phyloP scores from a whole-genome alignment of 1,140 invertebrate species.

The Vanessa tameamea region DNA sequence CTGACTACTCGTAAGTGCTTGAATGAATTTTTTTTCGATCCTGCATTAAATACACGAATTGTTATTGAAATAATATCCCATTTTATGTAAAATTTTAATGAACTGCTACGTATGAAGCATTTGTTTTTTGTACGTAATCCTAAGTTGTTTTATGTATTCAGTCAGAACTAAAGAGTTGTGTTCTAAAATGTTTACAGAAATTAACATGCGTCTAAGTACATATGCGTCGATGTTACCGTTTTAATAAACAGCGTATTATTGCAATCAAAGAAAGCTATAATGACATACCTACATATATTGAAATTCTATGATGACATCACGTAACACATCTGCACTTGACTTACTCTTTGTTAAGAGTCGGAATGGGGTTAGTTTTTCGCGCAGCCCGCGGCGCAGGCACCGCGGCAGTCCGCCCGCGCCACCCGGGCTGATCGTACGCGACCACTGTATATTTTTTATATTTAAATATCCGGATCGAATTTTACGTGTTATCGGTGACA shows the following conservation, averaged over 20 bases:
- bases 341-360: constrained; percentile 52
- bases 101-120: no score
- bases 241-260: not conserved
- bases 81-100: no score
- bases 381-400: constrained; percentile 54
- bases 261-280: not conserved
- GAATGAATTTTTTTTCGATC: no score
- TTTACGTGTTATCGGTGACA: constrained; percentile 33
- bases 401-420: constrained; percentile 59
- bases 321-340: constrained; percentile 46
- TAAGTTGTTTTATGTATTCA: no score
- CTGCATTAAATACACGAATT: no score
- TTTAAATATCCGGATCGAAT: constrained; percentile 23
- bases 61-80: no score
- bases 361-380: constrained; percentile 55
- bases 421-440: constrained; percentile 46
- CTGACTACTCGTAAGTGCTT: no score
- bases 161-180: no score
- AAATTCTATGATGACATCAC: constrained; percentile 30
- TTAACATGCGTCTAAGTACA: no score
- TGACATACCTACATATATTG: not conserved
- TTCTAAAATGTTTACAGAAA: no score
- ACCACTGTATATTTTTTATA: constrained; percentile 10
- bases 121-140: no score
- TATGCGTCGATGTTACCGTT: no score